Base-by-base conservation (phyloP, 2,888 invertebrate genomes). In the Cenopis cana region DNA sequence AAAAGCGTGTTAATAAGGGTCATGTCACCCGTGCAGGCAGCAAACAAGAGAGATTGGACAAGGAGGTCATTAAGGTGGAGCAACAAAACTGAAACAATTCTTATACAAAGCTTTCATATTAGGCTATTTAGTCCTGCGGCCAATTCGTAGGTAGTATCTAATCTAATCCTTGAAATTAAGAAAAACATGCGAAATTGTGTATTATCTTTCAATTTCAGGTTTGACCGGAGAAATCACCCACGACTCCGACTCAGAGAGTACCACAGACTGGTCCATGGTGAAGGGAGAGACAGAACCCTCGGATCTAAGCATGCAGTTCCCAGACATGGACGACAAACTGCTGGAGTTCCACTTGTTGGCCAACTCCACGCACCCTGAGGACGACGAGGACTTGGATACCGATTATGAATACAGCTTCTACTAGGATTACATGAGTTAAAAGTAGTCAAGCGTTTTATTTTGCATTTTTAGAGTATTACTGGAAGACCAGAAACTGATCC, bases 391-490 rank as follows among this genome's bases (percentile, higher is more conserved):
- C 11, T 61, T 77, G 17, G 93, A 90, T 71, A 81, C 79, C 24
- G 90, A 89, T 74, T 88, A 91, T 74, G 90, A 92, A 74, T 92
- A 92, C 74, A 88, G 81, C 78, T 86, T 88, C 69, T 90, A 93
- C 81, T 91, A 85, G 81, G 78, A 79, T 74, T 74, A 79, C 75
- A 83, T 78, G 73, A 75, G 0, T 60, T 73, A 74, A 75, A n/a
- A 77, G n/a, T 75, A 75, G 70, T 67, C 73, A 59, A 68, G 33
- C 9, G 76, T 66, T 68, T 67, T 69, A 71, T 77, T 50, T 5
- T 33, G 33, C 33, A 70, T 36, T 65, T n/a, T 24, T 24, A 4
- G 24, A 24, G 24, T 24, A 24, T 24, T 4, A 24, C 24, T 24
- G 24, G 24, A 24, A 24, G 24, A 24, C 4, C 24, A 24, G 24